phyloP scores from a whole-genome alignment of 2,888 invertebrate species.

The Galerucella calmariensis region DNA sequence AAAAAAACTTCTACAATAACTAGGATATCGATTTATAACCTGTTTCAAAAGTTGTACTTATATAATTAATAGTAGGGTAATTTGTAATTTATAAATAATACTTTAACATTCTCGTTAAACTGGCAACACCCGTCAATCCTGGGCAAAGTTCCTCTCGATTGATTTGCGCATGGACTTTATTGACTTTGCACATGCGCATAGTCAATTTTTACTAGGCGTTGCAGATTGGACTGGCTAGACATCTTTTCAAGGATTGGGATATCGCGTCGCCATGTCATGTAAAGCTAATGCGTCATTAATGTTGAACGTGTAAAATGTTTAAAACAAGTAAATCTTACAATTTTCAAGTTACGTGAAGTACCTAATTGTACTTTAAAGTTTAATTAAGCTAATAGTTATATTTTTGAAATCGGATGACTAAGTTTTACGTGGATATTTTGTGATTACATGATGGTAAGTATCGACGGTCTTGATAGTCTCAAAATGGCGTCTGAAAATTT shows the following conservation, averaged over 20 bases:
- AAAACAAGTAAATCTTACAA: constrained; percentile 67
- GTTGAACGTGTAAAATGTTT: constrained; percentile 64
- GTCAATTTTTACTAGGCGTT: constrained; percentile 30
- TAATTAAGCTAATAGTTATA: constrained; percentile 63
- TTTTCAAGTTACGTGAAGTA: constrained; percentile 68
- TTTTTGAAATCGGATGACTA: constrained; percentile 70
- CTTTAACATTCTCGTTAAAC: neutral
- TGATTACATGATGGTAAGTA: constrained; percentile 77
- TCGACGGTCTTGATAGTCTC: constrained; percentile 60
- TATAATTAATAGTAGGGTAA: neutral
- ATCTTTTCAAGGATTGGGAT: constrained; percentile 43
- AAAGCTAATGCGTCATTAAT: constrained; percentile 65
- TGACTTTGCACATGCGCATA: constrained; percentile 27
- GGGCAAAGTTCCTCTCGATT: constrained; percentile 27
- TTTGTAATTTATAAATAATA: neutral
- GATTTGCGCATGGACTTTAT: constrained; percentile 28
- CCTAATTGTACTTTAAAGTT: constrained; percentile 66
- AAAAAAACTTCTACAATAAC: neutral
- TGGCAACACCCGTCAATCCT: constrained; percentile 21
- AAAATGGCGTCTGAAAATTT: constrained; percentile 63
- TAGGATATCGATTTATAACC: constrained; percentile 2
- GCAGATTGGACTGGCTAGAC: constrained; percentile 30
- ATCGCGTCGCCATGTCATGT: constrained; percentile 67
- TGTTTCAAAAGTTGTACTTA: neutral
- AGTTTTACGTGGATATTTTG: constrained; percentile 70